These are phyloP conservation scores for Cossypha dichroa DNA, from an alignment of 2,797 vertebrate genomes.

Conservation along the genomic window DNA sequence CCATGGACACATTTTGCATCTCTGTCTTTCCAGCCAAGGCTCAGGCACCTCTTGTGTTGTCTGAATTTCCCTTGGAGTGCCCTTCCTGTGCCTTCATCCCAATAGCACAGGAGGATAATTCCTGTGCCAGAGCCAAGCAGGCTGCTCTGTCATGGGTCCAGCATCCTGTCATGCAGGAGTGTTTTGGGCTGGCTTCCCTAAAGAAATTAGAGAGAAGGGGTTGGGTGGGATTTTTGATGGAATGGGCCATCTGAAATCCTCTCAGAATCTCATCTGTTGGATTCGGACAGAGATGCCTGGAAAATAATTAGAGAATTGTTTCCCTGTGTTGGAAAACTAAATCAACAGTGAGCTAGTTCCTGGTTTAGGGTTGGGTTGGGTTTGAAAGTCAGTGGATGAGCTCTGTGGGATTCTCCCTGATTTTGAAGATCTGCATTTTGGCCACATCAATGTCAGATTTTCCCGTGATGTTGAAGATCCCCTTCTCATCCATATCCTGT, in stretches of 20 bases:
- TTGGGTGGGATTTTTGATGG: neutral
- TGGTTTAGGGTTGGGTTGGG: neutral
- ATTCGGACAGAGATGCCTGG: neutral
- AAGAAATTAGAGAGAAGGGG: neutral
- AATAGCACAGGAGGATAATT: neutral
- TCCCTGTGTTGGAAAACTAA: neutral
- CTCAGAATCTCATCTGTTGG: neutral
- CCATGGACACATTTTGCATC: fast-evolving
- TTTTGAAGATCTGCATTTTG: neutral
- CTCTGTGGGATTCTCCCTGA: neutral
- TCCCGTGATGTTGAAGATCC: fast-evolving
- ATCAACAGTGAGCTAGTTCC: neutral
- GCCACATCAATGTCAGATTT: neutral
- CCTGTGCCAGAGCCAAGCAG: neutral
- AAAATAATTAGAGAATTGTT: neutral
- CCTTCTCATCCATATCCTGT: neutral
- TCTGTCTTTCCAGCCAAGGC: neutral
- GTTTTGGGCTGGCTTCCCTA: neutral
- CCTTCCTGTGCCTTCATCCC: neutral
- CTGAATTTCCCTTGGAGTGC: neutral
- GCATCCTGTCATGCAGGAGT: neutral
- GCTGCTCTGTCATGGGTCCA: neutral
- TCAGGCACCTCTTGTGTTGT: neutral
- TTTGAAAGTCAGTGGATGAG: neutral
- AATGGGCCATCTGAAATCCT: neutral